Evolutionary conservation across 2,113 vertebrate species (phyloP).

Genomic region (Lynx canadensis): DNA sequence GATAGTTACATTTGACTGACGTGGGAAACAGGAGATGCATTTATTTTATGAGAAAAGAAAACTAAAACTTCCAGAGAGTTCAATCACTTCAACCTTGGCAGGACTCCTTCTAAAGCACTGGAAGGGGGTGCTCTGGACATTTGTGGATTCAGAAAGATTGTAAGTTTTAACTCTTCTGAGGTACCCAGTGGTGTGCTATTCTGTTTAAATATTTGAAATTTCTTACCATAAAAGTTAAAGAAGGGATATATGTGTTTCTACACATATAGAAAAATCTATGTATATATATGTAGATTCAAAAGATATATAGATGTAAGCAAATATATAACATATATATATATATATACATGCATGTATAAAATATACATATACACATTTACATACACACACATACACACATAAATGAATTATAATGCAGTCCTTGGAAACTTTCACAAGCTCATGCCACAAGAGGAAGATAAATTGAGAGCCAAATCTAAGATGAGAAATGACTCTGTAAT

Average conservation of each 20-base stretch:
- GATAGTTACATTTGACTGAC: neutral
- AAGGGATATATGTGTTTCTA: neutral
- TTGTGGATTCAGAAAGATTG: neutral
- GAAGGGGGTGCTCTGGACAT: neutral
- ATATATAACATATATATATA: neutral
- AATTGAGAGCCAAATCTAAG: neutral
- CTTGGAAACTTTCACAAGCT: neutral
- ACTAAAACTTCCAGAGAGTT: neutral
- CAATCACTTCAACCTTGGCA: neutral
- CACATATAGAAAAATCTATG: neutral
- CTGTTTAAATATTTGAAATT: neutral
- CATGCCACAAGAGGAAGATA: neutral
- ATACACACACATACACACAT: neutral
- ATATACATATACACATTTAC: neutral
- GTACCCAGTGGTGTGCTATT: neutral
- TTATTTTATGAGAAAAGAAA: neutral
- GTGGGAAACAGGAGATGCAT: neutral
- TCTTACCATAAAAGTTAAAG: neutral
- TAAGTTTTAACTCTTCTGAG: neutral
- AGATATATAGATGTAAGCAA: neutral
- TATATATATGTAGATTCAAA: neutral
- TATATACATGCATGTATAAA: neutral
- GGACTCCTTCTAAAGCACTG: neutral
- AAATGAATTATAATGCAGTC: neutral
- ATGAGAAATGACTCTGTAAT: neutral